Percentiles rank a stretch among this genome's conserved stretches.
Evolutionary conservation across 2,113 vertebrate species (phyloP).

Genomic region (Microtus ochrogaster): DNA sequence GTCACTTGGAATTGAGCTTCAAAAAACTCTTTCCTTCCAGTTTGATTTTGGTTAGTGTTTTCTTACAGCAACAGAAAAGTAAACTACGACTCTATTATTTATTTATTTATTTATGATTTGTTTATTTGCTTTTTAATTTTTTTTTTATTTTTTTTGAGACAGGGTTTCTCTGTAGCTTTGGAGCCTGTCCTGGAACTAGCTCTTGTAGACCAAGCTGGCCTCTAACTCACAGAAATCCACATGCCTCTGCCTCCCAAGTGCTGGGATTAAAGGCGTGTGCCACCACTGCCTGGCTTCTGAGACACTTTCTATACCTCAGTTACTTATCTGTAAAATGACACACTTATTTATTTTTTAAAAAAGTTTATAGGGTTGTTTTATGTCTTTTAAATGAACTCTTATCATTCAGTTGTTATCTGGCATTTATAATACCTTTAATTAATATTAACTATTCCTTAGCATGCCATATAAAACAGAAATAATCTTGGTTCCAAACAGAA

Average conservation of each 20-base stretch:
- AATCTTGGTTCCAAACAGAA: slow-evolving; percentile 32
- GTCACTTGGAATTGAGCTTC: no score
- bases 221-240: no score
- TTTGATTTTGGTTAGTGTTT: background rate
- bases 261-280: no score
- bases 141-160: no score
- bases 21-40: background rate
- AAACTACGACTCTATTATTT: background rate
- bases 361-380: background rate
- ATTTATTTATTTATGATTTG: no score
- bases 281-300: no score
- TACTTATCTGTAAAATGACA: slow-evolving; percentile 26
- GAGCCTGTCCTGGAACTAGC: no score
- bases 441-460: slow-evolving; percentile 35
- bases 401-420: background rate
- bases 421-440: slow-evolving; percentile 51
- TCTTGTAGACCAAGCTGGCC: no score
- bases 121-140: no score
- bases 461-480: slow-evolving; percentile 42
- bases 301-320: slow-evolving; percentile 12
- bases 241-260: no score
- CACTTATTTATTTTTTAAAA: background rate
- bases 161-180: no score
- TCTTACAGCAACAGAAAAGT: background rate
- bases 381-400: slow-evolving; percentile 40